phyloP scores from a whole-genome alignment of 2,888 invertebrate species.

The Dolichopus griseipennis region DNA sequence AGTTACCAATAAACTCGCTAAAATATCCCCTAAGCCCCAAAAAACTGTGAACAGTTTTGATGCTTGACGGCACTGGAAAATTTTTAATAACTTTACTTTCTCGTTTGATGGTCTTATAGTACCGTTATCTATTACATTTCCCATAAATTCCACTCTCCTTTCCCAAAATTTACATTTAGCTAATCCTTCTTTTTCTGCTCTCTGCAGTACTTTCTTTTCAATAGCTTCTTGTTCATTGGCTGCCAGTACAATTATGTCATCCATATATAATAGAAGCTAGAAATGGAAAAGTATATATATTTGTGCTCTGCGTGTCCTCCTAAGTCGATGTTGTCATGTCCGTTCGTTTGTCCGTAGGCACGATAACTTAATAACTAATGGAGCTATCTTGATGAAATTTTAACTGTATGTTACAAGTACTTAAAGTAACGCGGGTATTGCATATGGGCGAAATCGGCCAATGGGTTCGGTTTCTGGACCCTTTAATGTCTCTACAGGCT shows the following conservation, averaged over 20 bases:
- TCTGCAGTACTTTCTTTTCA: slow-evolving; percentile 14
- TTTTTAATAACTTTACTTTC: slow-evolving; percentile 26
- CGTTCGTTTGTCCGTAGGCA: too few relatives aligned
- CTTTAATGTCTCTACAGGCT: too few relatives aligned
- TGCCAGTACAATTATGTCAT: slow-evolving; percentile 22
- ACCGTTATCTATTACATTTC: slow-evolving; percentile 14
- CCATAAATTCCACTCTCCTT: slow-evolving; percentile 17
- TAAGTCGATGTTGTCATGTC: too few relatives aligned
- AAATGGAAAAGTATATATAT: too few relatives aligned
- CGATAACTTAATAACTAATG: too few relatives aligned
- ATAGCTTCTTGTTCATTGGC: slow-evolving; percentile 20
- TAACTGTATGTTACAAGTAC: too few relatives aligned
- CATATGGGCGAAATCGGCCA: too few relatives aligned
- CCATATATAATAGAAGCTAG: slow-evolving; percentile 22
- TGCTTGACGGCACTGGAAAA: slow-evolving; percentile 25
- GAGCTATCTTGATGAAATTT: too few relatives aligned
- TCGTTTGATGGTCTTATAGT: slow-evolving; percentile 23
- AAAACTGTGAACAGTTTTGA: slow-evolving; percentile 28
- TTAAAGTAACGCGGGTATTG: too few relatives aligned
- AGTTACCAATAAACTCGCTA: slow-evolving; percentile 16
- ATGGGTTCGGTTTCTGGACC: too few relatives aligned
- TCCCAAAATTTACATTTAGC: slow-evolving; percentile 21
- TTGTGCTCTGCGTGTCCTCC: too few relatives aligned
- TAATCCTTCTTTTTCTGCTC: slow-evolving; percentile 18
- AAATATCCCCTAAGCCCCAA: slow-evolving; percentile 21